Conservation (phyloP, 2,797 vertebrate species). For the Amphiprion clarkii region DNA sequence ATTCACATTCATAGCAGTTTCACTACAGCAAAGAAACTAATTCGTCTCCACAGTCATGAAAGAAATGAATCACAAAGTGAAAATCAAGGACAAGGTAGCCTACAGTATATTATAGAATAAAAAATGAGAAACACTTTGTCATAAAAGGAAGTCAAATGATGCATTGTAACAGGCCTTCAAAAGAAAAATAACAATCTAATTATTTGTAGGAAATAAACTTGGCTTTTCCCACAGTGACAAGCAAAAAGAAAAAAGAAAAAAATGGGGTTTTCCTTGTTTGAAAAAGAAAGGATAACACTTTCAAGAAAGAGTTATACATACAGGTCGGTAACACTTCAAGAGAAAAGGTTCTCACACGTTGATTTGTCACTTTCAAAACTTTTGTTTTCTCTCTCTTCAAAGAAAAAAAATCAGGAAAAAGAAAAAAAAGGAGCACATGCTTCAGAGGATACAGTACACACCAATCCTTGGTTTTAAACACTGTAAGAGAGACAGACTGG, state of each 20-base stretch:
- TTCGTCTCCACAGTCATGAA: slow-evolving; percentile 72
- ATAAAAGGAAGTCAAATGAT: slow-evolving; percentile 59
- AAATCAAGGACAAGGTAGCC: slow-evolving; percentile 74
- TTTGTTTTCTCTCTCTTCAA: slow-evolving; percentile 10
- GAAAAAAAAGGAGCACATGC: slow-evolving; percentile 27
- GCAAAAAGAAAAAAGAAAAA: slow-evolving; percentile 1
- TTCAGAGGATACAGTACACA: slow-evolving; percentile 52
- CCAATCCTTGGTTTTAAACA: slow-evolving; percentile 41
- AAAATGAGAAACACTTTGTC: slow-evolving; percentile 54
- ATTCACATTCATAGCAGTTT: slow-evolving; percentile 88
- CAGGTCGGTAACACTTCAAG: slow-evolving; percentile 65
- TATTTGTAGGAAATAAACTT: slow-evolving; percentile 38
- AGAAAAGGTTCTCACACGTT: slow-evolving; percentile 26
- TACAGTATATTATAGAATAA: slow-evolving; percentile 31
- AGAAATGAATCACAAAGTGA: slow-evolving; percentile 69
- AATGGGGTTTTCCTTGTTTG: slow-evolving; percentile 12
- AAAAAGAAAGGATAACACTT: slow-evolving; percentile 63
- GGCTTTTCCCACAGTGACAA: slow-evolving; percentile 29
- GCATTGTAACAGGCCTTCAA: slow-evolving; percentile 50
- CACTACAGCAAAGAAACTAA: slow-evolving; percentile 87
- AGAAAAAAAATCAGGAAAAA: slow-evolving; percentile 16
- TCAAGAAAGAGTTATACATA: slow-evolving; percentile 25
- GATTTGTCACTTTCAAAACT: slow-evolving; percentile 32
- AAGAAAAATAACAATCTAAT: slow-evolving; percentile 12
- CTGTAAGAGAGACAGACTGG: slow-evolving; percentile 59